Evolutionary conservation across 92 coral and sea anemone genomes (phyloP).

Genomic region (Actinernus sp.): DNA sequence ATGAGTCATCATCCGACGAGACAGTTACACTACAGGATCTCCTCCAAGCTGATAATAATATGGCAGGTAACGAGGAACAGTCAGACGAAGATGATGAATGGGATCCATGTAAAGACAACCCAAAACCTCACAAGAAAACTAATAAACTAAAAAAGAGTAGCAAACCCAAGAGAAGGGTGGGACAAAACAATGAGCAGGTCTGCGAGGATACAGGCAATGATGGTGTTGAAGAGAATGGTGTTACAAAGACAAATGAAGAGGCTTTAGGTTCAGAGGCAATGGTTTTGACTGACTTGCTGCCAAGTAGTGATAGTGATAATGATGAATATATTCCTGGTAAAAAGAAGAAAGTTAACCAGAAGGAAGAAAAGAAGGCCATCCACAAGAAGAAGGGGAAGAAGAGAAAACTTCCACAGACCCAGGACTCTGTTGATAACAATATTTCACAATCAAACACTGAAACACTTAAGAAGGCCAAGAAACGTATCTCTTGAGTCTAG

Average conservation of each 20-base stretch:
- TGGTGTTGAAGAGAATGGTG: slow-evolving; percentile 32
- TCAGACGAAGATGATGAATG: slow-evolving; percentile 84
- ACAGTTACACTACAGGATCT: slow-evolving; percentile 63
- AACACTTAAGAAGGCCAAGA: no score
- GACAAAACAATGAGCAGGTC: slow-evolving; percentile 7
- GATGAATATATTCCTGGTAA: slow-evolving; percentile 19
- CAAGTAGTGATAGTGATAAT: slow-evolving; percentile 33
- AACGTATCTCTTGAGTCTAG: no score
- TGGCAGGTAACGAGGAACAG: slow-evolving; percentile 71
- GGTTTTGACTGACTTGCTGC: neutral
- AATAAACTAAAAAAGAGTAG: slow-evolving; percentile 35
- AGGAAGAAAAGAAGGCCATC: slow-evolving; percentile 8
- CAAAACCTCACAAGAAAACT: slow-evolving; percentile 55
- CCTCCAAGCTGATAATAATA: slow-evolving; percentile 50
- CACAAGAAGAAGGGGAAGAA: slow-evolving; percentile 26
- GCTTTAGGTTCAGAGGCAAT: neutral
- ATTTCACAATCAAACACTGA: no score
- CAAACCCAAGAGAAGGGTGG: slow-evolving; percentile 38
- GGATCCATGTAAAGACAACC: slow-evolving; percentile 90
- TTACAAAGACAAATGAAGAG: slow-evolving; percentile 2
- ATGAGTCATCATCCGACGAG: slow-evolving; percentile 53
- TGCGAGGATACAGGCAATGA: slow-evolving; percentile 7
- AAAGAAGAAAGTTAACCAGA: slow-evolving; percentile 24
- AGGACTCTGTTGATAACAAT: no score
- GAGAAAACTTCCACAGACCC: no score